Conservation (phyloP, 2,888 invertebrate species). For the Ceriagrion tenellum region DNA sequence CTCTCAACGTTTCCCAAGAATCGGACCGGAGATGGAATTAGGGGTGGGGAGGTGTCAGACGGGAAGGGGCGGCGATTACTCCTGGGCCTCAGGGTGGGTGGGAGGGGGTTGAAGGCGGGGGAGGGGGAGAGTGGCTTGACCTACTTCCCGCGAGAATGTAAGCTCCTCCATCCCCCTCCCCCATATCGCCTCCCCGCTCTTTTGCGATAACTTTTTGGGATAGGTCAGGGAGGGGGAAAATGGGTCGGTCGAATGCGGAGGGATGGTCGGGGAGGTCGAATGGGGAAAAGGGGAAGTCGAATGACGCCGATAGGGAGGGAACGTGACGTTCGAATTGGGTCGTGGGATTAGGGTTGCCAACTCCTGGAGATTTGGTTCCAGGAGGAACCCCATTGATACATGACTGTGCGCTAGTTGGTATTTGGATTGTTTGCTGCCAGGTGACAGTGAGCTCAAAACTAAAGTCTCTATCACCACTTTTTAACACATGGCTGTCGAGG, state of each 20-base stretch:
- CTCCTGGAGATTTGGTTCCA: background rate
- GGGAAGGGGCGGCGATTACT: background rate
- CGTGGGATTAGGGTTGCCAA: background rate
- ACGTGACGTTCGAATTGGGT: background rate
- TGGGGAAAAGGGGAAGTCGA: too few relatives aligned
- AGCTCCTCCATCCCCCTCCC: background rate
- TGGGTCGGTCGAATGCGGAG: too few relatives aligned
- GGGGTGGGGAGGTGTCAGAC: background rate
- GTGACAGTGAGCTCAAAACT: too few relatives aligned
- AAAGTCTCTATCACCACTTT: too few relatives aligned
- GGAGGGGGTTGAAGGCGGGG: background rate
- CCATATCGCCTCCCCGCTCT: too few relatives aligned
- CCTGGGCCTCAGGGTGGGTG: too few relatives aligned
- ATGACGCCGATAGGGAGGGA: too few relatives aligned
- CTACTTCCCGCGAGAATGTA: constrained; percentile 48
- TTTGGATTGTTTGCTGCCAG: too few relatives aligned
- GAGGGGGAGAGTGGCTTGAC: background rate
- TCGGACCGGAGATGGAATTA: background rate
- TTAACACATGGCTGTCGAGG: too few relatives aligned
- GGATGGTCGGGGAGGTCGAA: too few relatives aligned
- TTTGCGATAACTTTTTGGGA: constrained; percentile 36
- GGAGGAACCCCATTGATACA: background rate
- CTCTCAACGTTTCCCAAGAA: background rate
- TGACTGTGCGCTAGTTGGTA: too few relatives aligned
- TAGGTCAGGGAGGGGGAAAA: constrained; percentile 21